A percentile compares a stretch with the other conserved stretches of the same genome.
phyloP scores from a whole-genome alignment of 2,113 vertebrate species.

The Okapia johnstoni region DNA sequence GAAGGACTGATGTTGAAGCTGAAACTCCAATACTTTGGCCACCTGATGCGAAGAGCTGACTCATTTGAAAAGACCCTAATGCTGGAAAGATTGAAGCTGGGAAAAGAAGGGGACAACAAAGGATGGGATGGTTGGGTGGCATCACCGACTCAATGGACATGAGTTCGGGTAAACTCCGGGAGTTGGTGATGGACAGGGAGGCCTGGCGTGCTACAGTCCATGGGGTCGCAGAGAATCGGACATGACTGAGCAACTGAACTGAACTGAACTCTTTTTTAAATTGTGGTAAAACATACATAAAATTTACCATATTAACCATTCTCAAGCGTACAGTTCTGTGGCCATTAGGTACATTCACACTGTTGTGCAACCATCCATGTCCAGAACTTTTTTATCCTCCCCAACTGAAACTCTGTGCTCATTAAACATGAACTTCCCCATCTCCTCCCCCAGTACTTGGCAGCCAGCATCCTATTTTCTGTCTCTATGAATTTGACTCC shows the following conservation, averaged over 20 bases:
- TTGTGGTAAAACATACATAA: not conserved
- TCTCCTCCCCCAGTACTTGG: not conserved
- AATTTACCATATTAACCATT: not conserved
- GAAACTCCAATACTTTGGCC: not conserved
- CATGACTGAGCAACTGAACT: not conserved
- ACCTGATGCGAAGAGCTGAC: not conserved
- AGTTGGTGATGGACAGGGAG: not conserved
- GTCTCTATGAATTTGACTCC: not conserved
- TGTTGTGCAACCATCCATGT: not conserved
- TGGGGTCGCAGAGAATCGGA: rapidly evolving
- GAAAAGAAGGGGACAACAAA: not conserved
- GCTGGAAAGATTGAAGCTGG: not conserved
- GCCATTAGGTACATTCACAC: not conserved
- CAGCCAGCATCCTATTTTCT: not conserved
- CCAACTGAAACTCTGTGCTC: not conserved
- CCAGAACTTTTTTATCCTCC: not conserved
- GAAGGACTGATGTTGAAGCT: not conserved
- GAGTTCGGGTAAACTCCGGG: rapidly evolving
- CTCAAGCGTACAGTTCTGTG: not conserved
- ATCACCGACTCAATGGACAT: not conserved
- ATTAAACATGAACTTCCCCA: not conserved
- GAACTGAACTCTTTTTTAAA: not conserved
- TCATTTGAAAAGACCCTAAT: not conserved
- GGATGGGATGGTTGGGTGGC: not conserved
- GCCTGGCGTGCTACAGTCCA: not conserved